Conservation (phyloP, 2,888 invertebrate species). For the Callyntrura sp. region DNA sequence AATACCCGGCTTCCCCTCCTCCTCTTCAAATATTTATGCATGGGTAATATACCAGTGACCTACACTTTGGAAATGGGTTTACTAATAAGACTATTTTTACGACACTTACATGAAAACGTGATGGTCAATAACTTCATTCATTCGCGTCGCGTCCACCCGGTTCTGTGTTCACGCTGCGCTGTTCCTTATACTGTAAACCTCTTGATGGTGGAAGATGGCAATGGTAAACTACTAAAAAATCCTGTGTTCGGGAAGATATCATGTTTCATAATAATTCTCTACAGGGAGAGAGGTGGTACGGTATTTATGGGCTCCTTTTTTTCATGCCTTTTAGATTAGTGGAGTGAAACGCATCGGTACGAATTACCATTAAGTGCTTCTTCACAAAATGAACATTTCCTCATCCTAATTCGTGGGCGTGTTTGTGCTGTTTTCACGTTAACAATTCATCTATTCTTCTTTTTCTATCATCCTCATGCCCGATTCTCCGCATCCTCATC, state of each 20-base stretch:
- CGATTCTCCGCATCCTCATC: neutral
- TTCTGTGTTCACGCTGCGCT: no score
- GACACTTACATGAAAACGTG: slow-evolving; percentile 36
- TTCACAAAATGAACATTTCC: neutral
- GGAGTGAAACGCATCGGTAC: neutral
- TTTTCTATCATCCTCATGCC: neutral
- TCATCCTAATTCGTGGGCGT: neutral
- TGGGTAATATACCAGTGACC: slow-evolving; percentile 36
- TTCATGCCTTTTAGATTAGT: neutral
- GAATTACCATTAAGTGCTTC: no score
- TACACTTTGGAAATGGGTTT: slow-evolving; percentile 10
- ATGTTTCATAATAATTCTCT: no score
- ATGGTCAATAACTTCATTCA: slow-evolving; percentile 48
- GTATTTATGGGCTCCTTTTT: no score
- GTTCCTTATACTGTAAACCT: no score
- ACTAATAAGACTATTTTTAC: slow-evolving; percentile 31
- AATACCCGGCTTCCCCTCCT: neutral
- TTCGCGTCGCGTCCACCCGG: slow-evolving; percentile 4
- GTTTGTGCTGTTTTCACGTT: neutral
- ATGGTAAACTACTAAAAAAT: no score
- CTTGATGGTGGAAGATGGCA: no score
- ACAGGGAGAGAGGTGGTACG: no score
- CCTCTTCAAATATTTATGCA: slow-evolving; percentile 1
- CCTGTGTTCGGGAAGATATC: no score
- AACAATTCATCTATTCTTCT: neutral